Conservation (phyloP, 2,888 invertebrate genomes). For the Cinara cedri region DNA sequence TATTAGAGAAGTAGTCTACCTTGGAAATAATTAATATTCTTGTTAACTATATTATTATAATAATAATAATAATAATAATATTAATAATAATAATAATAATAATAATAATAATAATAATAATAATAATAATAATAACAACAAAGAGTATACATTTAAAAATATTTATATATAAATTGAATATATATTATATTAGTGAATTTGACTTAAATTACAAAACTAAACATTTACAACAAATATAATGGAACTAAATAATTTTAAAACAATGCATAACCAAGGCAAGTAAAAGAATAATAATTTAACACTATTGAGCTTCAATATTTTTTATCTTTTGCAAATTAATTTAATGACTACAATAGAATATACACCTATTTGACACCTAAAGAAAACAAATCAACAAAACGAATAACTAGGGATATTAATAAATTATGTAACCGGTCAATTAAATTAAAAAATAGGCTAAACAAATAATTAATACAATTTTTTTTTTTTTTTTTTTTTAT, state of each 20-base stretch:
- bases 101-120: too few species aligned
- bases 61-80: too few species aligned
- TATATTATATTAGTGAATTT: conserved; percentile 43
- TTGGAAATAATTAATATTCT: conserved; percentile 28
- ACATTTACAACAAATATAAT: conserved; percentile 53
- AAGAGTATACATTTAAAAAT: conserved; percentile 51
- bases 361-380: conserved; percentile 36
- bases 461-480: neutral
- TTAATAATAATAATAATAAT: too few species aligned
- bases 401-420: conserved; percentile 18
- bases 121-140: conserved; percentile 43
- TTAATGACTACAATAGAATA: conserved; percentile 51
- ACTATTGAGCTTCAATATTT: conserved; percentile 51
- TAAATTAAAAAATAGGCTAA: conserved; percentile 30
- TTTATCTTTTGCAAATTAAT: conserved; percentile 44
- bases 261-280: conserved; percentile 38
- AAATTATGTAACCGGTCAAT: neutral
- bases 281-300: conserved; percentile 46
- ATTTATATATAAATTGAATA: conserved; percentile 46
- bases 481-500: neutral
- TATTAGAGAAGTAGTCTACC: conserved; percentile 41
- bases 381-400: conserved; percentile 46
- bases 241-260: conserved; percentile 49
- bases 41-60: conserved; percentile 16
- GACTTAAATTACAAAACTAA: conserved; percentile 53